phyloP scores from a whole-genome alignment of 1,140 invertebrate genomes.

The Bombus superbus region DNA sequence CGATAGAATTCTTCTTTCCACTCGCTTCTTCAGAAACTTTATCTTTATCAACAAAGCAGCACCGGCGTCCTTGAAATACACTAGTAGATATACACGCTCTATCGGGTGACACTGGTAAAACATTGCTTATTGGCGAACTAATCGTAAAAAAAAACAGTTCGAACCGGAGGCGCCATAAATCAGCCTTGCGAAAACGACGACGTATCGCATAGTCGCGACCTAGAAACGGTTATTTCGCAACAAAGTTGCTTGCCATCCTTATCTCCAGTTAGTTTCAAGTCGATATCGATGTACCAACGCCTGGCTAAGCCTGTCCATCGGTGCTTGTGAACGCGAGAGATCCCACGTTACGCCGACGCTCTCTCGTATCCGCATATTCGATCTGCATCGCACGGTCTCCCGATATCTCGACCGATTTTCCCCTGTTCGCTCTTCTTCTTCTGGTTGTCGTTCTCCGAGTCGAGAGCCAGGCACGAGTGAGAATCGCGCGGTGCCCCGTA shows the following conservation, averaged over 20 bases:
- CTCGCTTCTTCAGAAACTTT: neutral
- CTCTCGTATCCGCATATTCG: neutral
- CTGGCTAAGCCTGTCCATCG: neutral
- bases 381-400: too few species aligned
- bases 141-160: slow-evolving; percentile 8
- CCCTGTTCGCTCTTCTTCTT: neutral
- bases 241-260: slow-evolving; percentile 12
- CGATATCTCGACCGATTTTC: slow-evolving; percentile 5
- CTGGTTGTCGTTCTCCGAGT: slow-evolving; percentile 32
- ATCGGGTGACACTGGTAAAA: neutral
- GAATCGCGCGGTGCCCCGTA: slow-evolving; percentile 69
- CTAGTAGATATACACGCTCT: neutral
- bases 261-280: neutral
- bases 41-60: neutral
- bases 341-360: slow-evolving; percentile 32
- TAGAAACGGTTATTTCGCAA: slow-evolving; percentile 7
- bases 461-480: slow-evolving; percentile 66
- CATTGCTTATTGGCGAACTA: neutral
- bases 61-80: neutral
- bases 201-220: slow-evolving; percentile 10
- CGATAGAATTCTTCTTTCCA: too few species aligned
- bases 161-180: slow-evolving; percentile 6
- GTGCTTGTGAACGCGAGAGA: slow-evolving; percentile 8
- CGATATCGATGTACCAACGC: slow-evolving; percentile 7
- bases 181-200: slow-evolving; percentile 35